Conservation (phyloP, 2,797 vertebrate genomes). For the Remorina albescens region DNA sequence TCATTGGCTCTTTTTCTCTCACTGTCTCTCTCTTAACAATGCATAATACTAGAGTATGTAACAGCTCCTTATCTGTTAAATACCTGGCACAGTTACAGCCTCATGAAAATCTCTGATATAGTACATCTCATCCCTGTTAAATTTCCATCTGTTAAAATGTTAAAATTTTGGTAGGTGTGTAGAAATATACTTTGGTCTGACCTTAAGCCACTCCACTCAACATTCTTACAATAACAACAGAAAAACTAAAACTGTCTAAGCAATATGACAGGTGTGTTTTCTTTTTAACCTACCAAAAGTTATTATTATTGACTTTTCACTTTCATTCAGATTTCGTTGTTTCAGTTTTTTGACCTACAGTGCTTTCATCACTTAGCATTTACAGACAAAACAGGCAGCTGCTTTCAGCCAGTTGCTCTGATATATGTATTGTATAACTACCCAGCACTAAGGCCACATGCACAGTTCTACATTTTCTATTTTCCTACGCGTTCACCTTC, state of each 20-base stretch:
- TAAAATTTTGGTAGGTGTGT: not conserved
- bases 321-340: not conserved
- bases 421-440: not conserved
- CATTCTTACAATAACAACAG: not conserved
- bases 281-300: not conserved
- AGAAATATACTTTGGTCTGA: not conserved
- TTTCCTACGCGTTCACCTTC: too few relatives aligned
- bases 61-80: constrained; percentile 47
- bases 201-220: not conserved
- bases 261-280: not conserved
- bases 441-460: not conserved
- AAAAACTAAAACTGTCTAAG: not conserved
- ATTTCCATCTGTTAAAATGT: not conserved
- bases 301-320: not conserved
- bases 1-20: constrained; percentile 53
- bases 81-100: constrained; percentile 33
- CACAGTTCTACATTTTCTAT: too few relatives aligned
- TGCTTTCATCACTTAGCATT: not conserved
- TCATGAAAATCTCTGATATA: constrained; percentile 18
- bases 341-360: not conserved
- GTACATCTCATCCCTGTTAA: constrained; percentile 1
- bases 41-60: constrained; percentile 6
- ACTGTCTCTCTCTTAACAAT: constrained; percentile 30
- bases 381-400: not conserved
- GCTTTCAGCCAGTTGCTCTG: not conserved